Evolutionary conservation across 2,113 vertebrate species (phyloP), one percentile per base, ranked within the genome.

Genomic region (Smithornis capensis): DNA sequence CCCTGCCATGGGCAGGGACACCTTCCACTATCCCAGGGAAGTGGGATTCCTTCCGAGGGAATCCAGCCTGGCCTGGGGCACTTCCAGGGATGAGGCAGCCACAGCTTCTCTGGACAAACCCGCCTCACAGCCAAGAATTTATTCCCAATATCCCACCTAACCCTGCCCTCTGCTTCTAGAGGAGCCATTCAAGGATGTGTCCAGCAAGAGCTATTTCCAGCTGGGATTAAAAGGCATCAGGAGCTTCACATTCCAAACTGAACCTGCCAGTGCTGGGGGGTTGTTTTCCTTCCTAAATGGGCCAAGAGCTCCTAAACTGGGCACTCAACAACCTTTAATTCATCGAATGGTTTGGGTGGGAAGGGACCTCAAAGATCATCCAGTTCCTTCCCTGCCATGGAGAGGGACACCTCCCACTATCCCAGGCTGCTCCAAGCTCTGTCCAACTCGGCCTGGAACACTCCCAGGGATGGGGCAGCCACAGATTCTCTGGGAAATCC

Each of bases 201-300:
- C 18, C 44, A 44, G 17, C 13, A 44, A 44, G 42, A 75, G 38
- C 6, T 3, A 33, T 27, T 83, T 86, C 76, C 84, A 63, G 47
- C 37, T 35, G 62, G 52, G 42, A 79, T 89, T 4, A 59, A 62
- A 38, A 89, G 7, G 15, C 7, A 3, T 24, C 45, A 25, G 27
- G 23, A 94, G 52, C 42, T 93, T 11, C 57, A 76, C 19, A 9
- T 27, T 57, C 10, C 68, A 73, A 69, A 86, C n/a, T 52, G 45
- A 23, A 89, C 33, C 45, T 9, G 50, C 44, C 68, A 27, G 21
- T 0, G 37, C 35, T 65, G 1, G 0, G 23, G 6, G 2, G 0
- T 42, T 40, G 42, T 28, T 38, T 6, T 21, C 4, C 4, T 35
- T 27, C 44, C 63, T 35, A 5, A 16, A 3, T 10, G n/a, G 21